Evolutionary conservation across 2,113 vertebrate genomes (phyloP).

Genomic region (Ophiodon elongatus): DNA sequence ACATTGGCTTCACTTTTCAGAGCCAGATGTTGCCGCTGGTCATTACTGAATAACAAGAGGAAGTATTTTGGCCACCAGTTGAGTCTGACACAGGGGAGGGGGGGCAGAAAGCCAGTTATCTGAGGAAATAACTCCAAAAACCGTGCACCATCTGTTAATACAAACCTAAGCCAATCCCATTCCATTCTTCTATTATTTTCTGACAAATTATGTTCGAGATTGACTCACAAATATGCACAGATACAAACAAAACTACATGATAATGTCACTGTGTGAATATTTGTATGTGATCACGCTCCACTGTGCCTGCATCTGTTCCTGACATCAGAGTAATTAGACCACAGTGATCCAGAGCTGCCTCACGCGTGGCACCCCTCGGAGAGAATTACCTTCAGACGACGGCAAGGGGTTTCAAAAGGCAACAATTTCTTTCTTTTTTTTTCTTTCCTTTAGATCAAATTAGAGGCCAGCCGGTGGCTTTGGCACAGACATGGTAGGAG

Average conservation of each 20-base stretch:
- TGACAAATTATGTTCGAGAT: conserved; percentile 6
- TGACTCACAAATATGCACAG: neutral
- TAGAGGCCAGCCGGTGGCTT: conserved; percentile 63
- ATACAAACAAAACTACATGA: neutral
- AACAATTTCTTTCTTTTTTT: conserved; percentile 64
- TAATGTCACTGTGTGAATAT: conserved; percentile 6
- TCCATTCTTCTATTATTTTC: conserved; percentile 18
- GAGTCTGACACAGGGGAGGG: conserved; percentile 18
- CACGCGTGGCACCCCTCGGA: conserved; percentile 37
- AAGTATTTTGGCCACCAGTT: conserved; percentile 18
- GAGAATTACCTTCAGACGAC: conserved; percentile 51
- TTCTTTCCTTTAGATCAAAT: conserved; percentile 47
- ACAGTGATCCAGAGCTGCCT: conserved; percentile 52
- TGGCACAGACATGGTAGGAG: conserved; percentile 45
- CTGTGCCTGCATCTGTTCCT: conserved; percentile 36
- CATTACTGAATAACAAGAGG: neutral
- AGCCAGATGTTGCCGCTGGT: neutral
- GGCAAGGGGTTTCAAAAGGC: conserved; percentile 56
- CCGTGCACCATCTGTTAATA: conserved; percentile 19
- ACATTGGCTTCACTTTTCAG: neutral
- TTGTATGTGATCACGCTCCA: neutral
- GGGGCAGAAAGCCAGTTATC: conserved; percentile 9
- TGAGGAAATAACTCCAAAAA: conserved; percentile 15
- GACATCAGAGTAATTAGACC: conserved; percentile 62
- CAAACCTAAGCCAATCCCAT: conserved; percentile 18